These are phyloP conservation scores for Panthera leo DNA, from an alignment of 2,113 vertebrate genomes.

Conservation along the genomic window DNA sequence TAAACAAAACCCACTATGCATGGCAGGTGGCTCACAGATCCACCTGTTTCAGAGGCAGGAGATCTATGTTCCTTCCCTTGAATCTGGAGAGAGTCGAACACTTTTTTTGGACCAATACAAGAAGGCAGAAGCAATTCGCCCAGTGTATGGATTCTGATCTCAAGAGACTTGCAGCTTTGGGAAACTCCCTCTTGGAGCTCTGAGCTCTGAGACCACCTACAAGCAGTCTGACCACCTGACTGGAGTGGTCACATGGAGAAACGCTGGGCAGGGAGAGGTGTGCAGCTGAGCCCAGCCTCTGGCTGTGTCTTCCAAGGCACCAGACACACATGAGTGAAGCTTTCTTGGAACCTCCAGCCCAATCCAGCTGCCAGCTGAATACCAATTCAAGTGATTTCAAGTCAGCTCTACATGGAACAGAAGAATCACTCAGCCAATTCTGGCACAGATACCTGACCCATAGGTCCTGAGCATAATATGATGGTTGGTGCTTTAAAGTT, in stretches of 20 bases:
- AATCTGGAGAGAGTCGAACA: background rate
- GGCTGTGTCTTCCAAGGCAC: background rate
- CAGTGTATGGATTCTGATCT: background rate
- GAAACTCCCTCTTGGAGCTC: background rate
- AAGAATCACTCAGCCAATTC: background rate
- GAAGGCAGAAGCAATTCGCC: background rate
- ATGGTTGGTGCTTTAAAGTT: background rate
- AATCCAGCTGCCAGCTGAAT: background rate
- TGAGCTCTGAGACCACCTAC: background rate
- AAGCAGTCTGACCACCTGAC: no score
- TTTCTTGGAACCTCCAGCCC: background rate
- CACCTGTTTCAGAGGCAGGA: background rate
- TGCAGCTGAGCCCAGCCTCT: background rate
- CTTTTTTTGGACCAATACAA: background rate
- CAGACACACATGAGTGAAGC: background rate
- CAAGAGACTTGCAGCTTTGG: background rate
- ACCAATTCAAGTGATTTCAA: background rate
- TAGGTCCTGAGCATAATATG: background rate
- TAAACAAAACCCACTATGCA: background rate
- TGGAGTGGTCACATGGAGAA: background rate
- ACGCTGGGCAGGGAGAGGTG: background rate
- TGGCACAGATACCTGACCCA: background rate
- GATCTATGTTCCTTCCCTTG: no score
- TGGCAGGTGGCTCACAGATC: background rate
- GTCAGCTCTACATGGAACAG: background rate